Conservation (phyloP, 2,888 invertebrate genomes). For the Synanthedon formicaeformis region DNA sequence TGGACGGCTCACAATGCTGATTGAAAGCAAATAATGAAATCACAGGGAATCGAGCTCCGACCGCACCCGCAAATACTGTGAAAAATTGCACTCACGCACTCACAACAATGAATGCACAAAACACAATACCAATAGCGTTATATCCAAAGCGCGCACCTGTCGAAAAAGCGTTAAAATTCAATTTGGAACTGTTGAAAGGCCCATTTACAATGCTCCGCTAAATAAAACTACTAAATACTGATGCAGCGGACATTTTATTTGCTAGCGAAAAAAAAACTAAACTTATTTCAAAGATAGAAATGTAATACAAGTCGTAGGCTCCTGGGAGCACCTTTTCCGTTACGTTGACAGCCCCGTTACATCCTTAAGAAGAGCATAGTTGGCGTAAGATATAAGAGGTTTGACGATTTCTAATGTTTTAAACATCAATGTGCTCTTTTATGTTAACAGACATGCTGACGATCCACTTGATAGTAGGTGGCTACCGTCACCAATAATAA, state of each 20-base stretch:
- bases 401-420: background rate
- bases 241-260: background rate
- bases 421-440: background rate
- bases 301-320: background rate
- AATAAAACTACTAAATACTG: background rate
- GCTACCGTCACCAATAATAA: too few species aligned
- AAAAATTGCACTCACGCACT: slow-evolving; percentile 51
- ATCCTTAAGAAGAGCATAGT: background rate
- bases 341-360: slow-evolving; percentile 3
- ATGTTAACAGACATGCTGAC: too few species aligned
- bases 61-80: slow-evolving; percentile 53
- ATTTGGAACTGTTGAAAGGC: background rate
- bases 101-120: slow-evolving; percentile 38
- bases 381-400: background rate
- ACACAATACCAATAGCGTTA: slow-evolving; percentile 7
- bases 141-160: background rate
- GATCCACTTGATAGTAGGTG: too few species aligned
- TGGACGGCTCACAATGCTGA: slow-evolving; percentile 58
- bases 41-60: slow-evolving; percentile 49
- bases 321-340: slow-evolving; percentile 9
- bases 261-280: background rate
- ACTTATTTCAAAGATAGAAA: background rate
- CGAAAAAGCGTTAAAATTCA: background rate
- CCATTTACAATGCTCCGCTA: background rate
- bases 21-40: slow-evolving; percentile 71